Evolutionary conservation across 2,888 invertebrate species (phyloP).

Genomic region (Teleiodes luculella): DNA sequence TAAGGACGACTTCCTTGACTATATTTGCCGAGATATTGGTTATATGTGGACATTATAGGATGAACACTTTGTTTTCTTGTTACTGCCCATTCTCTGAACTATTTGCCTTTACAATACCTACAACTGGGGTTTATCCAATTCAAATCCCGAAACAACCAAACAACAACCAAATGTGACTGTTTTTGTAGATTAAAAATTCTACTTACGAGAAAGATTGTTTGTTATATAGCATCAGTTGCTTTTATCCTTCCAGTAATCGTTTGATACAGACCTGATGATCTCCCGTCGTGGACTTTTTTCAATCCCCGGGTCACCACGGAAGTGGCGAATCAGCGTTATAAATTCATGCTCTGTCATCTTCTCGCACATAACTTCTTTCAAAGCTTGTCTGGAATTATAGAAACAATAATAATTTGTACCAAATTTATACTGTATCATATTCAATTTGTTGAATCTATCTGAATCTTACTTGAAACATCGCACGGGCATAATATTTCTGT

Average conservation of each 20-base stretch:
- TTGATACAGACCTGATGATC: constrained; percentile 54
- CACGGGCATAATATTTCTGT: constrained; percentile 64
- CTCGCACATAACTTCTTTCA: constrained; percentile 82
- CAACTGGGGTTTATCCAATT: no score
- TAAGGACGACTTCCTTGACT: no score
- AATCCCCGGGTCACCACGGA: constrained; percentile 80
- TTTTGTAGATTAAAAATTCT: no score
- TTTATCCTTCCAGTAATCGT: not conserved
- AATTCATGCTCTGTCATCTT: constrained; percentile 89
- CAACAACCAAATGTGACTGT: no score
- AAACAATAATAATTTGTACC: no score
- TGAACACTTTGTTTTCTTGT: no score
- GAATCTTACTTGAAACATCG: constrained; percentile 64
- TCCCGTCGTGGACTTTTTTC: constrained; percentile 61
- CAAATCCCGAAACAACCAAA: no score
- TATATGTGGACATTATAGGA: no score
- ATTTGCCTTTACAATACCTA: no score
- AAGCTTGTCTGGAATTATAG: constrained; percentile 73
- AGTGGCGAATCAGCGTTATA: constrained; percentile 85
- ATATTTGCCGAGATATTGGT: no score
- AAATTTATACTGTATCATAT: not conserved
- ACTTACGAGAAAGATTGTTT: no score
- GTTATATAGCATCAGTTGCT: not conserved
- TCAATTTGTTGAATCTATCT: not conserved
- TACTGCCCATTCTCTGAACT: no score